Percentiles rank a stretch among this genome's conserved stretches.
These are phyloP conservation scores for Dolichoris vasculosae DNA, from an alignment of 1,140 invertebrate species.

Conservation along the genomic window DNA sequence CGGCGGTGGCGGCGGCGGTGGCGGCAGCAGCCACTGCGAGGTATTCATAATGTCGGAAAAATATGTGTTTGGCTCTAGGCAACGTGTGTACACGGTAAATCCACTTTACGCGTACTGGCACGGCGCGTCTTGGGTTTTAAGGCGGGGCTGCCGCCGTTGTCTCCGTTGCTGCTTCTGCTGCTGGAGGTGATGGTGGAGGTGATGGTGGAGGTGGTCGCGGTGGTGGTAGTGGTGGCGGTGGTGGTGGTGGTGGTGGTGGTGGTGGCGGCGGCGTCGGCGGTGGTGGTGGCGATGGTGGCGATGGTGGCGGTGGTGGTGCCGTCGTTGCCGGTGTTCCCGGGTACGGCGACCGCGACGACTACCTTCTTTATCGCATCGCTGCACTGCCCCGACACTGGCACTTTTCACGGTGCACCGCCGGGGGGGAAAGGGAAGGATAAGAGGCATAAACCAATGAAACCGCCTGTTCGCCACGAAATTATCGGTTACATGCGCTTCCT, in stretches of 20 bases:
- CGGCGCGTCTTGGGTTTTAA: conserved; percentile 46
- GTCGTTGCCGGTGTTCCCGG: background rate
- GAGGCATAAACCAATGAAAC: background rate
- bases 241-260: background rate
- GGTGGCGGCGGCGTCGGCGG: conserved; percentile 21
- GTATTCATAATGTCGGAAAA: conserved; percentile 52
- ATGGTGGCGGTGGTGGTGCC: conserved; percentile 14
- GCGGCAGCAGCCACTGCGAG: background rate
- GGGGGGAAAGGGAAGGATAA: background rate
- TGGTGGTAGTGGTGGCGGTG: background rate
- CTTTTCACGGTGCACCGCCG: conserved; percentile 7
- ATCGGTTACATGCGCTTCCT: conserved; percentile 32
- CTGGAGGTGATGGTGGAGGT: too few relatives aligned
- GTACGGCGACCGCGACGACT: background rate
- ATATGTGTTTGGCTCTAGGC: conserved; percentile 52
- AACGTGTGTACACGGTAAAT: conserved; percentile 52
- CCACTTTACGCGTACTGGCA: conserved; percentile 43
- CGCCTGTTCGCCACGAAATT: conserved; percentile 15
- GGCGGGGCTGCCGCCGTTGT: conserved; percentile 44
- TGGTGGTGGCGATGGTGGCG: conserved; percentile 31
- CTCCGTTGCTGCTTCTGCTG: background rate
- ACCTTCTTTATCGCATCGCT: conserved; percentile 40
- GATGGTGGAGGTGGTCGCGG: too few relatives aligned
- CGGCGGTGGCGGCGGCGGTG: background rate
- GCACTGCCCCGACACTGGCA: background rate